phyloP scores from a whole-genome alignment of 1,140 invertebrate species.

The Planococcus citri region DNA sequence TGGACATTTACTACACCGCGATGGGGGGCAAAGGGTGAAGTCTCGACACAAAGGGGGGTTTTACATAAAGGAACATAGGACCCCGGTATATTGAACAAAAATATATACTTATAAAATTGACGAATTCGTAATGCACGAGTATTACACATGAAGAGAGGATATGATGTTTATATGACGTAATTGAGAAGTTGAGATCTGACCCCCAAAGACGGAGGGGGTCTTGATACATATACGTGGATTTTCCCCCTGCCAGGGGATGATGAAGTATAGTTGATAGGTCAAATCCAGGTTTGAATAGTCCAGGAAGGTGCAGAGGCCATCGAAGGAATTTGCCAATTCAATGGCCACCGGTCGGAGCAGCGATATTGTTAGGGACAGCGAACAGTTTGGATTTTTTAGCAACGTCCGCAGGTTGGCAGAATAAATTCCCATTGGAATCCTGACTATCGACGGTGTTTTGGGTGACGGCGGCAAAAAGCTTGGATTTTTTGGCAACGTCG shows the following conservation, averaged over 20 bases:
- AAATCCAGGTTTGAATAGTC: no score
- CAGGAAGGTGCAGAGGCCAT: not conserved
- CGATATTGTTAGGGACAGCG: conserved; percentile 13
- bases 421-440: not conserved
- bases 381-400: conserved; percentile 22
- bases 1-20: no score
- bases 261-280: no score
- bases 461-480: not conserved
- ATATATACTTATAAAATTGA: not conserved
- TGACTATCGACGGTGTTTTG: not conserved
- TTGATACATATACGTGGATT: no score
- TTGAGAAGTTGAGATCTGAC: no score
- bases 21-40: no score
- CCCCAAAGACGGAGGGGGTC: no score
- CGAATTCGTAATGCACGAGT: not conserved
- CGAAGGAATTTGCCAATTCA: not conserved
- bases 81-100: no score
- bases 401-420: not conserved
- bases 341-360: conserved; percentile 18
- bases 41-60: no score
- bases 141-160: not conserved
- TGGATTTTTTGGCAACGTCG: conserved; percentile 24
- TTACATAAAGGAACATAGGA: no score
- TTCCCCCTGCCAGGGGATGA: no score
- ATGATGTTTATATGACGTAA: no score